Evolutionary conservation across 2,797 vertebrate species (phyloP).

Genomic region (Takifugu rubripes): DNA sequence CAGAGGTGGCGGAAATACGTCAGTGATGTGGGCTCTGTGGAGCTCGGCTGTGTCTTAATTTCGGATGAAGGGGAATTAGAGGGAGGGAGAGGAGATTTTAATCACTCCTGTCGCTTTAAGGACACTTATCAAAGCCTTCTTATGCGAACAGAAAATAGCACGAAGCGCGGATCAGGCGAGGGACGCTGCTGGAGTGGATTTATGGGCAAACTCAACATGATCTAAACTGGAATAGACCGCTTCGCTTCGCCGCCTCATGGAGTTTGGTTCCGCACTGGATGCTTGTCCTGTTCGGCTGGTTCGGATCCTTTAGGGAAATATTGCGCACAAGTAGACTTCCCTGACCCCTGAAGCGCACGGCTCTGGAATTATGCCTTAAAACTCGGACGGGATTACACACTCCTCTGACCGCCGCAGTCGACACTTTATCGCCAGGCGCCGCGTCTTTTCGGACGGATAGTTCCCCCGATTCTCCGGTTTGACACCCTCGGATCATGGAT

Average conservation of each 20-base stretch:
- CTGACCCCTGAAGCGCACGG: conserved; percentile 54
- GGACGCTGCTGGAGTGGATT: conserved; percentile 69
- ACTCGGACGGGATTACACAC: conserved; percentile 58
- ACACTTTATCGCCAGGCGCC: conserved; percentile 21
- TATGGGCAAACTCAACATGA: conserved; percentile 65
- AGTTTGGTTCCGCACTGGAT: conserved; percentile 67
- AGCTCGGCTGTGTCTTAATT: conserved; percentile 73
- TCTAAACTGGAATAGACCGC: conserved; percentile 63
- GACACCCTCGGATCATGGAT: conserved; percentile 75
- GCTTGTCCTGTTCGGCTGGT: conserved; percentile 51
- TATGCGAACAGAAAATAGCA: conserved; percentile 73
- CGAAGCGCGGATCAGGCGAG: conserved; percentile 65
- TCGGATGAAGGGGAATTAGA: conserved; percentile 59
- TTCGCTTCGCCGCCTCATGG: conserved; percentile 58
- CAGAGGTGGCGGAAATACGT: conserved; percentile 82
- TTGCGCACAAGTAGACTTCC: conserved; percentile 68
- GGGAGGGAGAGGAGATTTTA: conserved; percentile 62
- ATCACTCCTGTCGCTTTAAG: conserved; percentile 85
- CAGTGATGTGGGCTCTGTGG: conserved; percentile 73
- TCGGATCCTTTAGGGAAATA: conserved; percentile 67
- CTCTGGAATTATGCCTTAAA: conserved; percentile 60
- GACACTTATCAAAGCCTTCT: conserved; percentile 79
- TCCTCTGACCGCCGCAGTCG: conserved; percentile 36
- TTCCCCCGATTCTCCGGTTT: conserved; percentile 38
- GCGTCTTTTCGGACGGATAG: conserved; percentile 53